These are phyloP conservation scores for Liparis tanakae DNA, from an alignment of 2,797 vertebrate species.

Conservation along the genomic window DNA sequence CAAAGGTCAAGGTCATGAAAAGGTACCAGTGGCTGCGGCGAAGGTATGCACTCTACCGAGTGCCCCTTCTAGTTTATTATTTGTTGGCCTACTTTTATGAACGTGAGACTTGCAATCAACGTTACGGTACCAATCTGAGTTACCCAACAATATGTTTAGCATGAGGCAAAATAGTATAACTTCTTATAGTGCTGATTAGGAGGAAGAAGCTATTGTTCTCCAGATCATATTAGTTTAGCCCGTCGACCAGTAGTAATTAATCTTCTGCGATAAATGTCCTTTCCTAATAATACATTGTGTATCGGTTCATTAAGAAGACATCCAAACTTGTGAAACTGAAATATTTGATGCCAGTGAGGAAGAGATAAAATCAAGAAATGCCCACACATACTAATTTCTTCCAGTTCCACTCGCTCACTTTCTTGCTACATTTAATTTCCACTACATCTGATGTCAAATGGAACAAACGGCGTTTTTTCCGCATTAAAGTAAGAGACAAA, in stretches of 20 bases:
- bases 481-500: background rate
- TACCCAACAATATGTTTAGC: too few species aligned
- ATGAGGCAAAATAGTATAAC: background rate
- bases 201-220: background rate
- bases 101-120: too few species aligned
- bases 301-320: background rate
- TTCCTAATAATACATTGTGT: background rate
- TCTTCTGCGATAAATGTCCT: background rate
- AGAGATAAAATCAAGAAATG: background rate
- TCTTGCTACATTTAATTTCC: constrained; percentile 7
- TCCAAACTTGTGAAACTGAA: background rate
- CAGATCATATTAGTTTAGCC: background rate
- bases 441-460: background rate
- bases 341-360: background rate
- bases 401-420: background rate
- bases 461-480: background rate
- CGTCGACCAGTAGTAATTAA: background rate
- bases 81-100: too few species aligned
- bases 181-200: background rate
- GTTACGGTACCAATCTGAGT: too few species aligned
- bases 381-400: background rate
- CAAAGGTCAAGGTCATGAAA: too few species aligned
- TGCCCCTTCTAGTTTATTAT: too few species aligned
- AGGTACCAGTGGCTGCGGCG: too few species aligned
- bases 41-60: too few species aligned